Conservation (phyloP, 2,888 invertebrate species). For the Teleogryllus oceanicus region DNA sequence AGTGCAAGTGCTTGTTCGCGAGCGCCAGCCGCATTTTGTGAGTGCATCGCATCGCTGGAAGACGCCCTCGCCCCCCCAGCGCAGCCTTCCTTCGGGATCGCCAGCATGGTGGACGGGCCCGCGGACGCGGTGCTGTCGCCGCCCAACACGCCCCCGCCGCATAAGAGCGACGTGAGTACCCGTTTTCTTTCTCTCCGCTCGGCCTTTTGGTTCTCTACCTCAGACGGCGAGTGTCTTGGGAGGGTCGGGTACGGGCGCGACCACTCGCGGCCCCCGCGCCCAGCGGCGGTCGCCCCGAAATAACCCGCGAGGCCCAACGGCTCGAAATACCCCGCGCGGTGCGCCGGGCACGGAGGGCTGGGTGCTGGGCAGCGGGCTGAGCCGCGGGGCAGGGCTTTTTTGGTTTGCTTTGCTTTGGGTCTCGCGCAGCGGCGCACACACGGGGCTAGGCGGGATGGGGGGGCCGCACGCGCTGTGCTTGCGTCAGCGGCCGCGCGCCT, state of each 20-base stretch:
- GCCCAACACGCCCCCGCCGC: conserved; percentile 36
- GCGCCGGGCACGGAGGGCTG: too few species aligned
- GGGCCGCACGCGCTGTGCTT: conserved; percentile 12
- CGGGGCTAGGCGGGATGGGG: too few species aligned
- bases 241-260: too few species aligned
- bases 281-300: not conserved
- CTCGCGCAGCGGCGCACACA: too few species aligned
- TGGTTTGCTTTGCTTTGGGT: too few species aligned
- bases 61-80: not conserved
- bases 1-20: not conserved
- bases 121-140: conserved; percentile 33
- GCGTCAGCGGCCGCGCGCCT: conserved; percentile 28
- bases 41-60: too few species aligned
- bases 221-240: too few species aligned
- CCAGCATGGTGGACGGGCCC: conserved; percentile 24
- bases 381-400: too few species aligned
- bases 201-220: not conserved
- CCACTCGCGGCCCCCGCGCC: too few species aligned
- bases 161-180: conserved; percentile 26
- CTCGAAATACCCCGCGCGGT: too few species aligned
- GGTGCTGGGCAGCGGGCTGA: too few species aligned
- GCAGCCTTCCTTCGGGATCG: not conserved
- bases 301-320: not conserved
- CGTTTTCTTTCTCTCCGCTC: not conserved
- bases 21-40: too few species aligned